Evolutionary conservation across 2,797 vertebrate species (phyloP).

Genomic region (Otolemur crassicaudatus): DNA sequence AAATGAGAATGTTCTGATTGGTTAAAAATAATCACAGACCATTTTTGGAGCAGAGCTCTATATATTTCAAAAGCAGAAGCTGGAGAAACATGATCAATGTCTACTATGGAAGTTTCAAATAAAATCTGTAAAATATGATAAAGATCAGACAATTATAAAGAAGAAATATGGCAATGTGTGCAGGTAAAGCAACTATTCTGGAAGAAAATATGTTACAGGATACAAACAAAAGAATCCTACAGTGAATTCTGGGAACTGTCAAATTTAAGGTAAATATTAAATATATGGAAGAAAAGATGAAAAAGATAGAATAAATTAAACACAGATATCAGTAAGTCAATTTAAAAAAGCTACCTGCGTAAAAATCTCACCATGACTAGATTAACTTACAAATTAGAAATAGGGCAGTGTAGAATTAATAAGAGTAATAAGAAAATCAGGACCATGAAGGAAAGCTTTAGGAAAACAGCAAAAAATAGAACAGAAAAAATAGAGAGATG

Average conservation of each 20-base stretch:
- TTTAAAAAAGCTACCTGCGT: neutral
- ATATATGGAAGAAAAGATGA: neutral
- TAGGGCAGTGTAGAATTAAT: neutral
- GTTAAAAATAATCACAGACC: neutral
- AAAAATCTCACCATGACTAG: neutral
- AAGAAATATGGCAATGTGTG: neutral
- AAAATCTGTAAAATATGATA: neutral
- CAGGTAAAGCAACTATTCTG: neutral
- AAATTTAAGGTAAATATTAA: slow-evolving; percentile 14
- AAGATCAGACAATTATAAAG: neutral
- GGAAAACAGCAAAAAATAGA: neutral
- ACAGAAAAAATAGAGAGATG: neutral
- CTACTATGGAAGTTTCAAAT: neutral
- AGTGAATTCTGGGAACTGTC: neutral
- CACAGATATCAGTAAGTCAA: neutral
- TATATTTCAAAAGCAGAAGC: neutral
- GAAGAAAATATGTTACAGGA: neutral
- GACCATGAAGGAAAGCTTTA: neutral
- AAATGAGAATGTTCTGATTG: neutral
- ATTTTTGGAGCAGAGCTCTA: neutral
- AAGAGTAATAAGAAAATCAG: neutral
- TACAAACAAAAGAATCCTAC: neutral
- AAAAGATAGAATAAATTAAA: neutral
- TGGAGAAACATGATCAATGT: neutral
- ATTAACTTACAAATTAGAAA: neutral